phyloP scores from a whole-genome alignment of 2,888 invertebrate species.

The Nipponacmea schrenckii region DNA sequence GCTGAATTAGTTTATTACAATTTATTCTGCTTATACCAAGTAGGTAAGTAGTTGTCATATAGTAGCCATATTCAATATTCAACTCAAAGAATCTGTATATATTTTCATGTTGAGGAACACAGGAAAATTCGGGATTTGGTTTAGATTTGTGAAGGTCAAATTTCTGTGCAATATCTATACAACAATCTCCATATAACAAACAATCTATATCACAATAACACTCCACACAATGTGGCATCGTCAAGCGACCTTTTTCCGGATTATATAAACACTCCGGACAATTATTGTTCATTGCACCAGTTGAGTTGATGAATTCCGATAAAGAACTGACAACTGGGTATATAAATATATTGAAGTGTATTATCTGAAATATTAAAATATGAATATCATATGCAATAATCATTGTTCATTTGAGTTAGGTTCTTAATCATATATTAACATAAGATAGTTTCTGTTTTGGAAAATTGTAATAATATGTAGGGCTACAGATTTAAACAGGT shows the following conservation, averaged over 20 bases:
- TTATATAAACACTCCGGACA: background rate
- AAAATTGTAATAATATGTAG: too few species aligned
- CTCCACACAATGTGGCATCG: background rate
- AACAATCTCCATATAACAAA: constrained; percentile 21
- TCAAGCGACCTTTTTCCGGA: background rate
- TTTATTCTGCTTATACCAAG: background rate
- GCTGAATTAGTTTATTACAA: background rate
- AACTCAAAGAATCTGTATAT: background rate
- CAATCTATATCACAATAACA: constrained; percentile 21
- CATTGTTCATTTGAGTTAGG: too few species aligned
- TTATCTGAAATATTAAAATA: too few species aligned
- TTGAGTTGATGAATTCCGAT: too few species aligned
- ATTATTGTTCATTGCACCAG: background rate
- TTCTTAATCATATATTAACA: too few species aligned
- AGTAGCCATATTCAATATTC: constrained; percentile 3
- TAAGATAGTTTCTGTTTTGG: too few species aligned
- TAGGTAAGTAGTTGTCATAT: background rate
- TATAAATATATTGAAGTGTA: too few species aligned
- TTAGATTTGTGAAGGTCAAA: background rate
- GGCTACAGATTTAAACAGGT: too few species aligned
- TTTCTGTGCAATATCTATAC: constrained; percentile 16
- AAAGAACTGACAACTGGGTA: too few species aligned
- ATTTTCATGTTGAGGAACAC: background rate
- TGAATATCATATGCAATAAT: too few species aligned
- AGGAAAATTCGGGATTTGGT: background rate